Evolutionary conservation across 2,113 vertebrate species (phyloP), one percentile per base, ranked within the genome.

Genomic region (Rostratula benghalensis): DNA sequence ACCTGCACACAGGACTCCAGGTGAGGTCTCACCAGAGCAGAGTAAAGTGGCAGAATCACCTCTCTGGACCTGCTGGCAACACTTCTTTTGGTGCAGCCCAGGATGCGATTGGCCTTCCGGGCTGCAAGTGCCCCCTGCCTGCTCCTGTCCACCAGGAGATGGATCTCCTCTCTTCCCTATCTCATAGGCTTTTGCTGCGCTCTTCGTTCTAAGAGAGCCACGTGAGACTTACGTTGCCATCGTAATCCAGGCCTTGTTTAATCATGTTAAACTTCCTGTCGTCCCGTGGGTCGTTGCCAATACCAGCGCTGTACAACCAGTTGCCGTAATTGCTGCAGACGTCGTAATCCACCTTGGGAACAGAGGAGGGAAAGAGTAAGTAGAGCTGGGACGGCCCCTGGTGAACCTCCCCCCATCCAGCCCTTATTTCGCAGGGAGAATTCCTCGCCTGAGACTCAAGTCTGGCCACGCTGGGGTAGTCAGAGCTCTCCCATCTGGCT

Each of bases 311-410:
- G 97, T 98, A 98, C 2, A 98, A 94, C 98, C 98, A 98, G 97
- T 98, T 99, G 18, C 98, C 98, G 0, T 98, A 98, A 97, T 98
- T 99, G 94, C 98, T 98, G 64, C 98, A 98, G 86, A 98, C 98
- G 7, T 98, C 98, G 1, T 98, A 95, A 95, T 98, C 98, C 63
- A 98, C 97, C 98, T 98, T 16, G 69, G 78, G 79, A 57, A 86
- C n/a, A 94, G 23, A 83, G 10, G 33, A 50, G 79, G 75, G 37
- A 65, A 74, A 76, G 21, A 15, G 30, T 85, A 11, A 68, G 37
- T 39, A 51, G 8, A 46, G 74, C 27, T 83, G 48, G n/a, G 37
- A 48, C 16, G 22, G 70, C 28, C 43, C 37, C 39, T 50, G 24
- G 10, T 53, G 14, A 74, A 31, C 18, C 61, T 89, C 59, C 75